These are phyloP conservation scores for Diaperis boleti DNA, from an alignment of 2,888 invertebrate species.

Conservation along the genomic window DNA sequence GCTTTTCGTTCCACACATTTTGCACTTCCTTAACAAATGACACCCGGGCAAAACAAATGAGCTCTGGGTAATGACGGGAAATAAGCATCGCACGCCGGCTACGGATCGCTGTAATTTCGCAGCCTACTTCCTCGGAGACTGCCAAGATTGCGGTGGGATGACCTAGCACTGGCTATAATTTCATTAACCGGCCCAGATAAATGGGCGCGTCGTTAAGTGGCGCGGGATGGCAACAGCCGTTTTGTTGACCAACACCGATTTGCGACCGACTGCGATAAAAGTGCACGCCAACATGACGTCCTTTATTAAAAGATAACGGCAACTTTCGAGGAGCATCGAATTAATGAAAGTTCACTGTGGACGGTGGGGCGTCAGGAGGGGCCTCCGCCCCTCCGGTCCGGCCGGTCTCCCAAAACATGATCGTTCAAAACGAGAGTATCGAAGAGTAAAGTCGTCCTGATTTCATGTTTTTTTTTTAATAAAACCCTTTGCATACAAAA, in stretches of 20 bases:
- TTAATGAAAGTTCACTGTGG: too few species aligned
- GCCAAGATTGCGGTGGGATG: slow-evolving; percentile 61
- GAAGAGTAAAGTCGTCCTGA: too few species aligned
- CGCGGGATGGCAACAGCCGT: slow-evolving; percentile 55
- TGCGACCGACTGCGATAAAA: slow-evolving; percentile 58
- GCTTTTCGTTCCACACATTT: slow-evolving; percentile 43
- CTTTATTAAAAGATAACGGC: slow-evolving; percentile 37
- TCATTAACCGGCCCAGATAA: slow-evolving; percentile 71
- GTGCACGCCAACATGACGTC: slow-evolving; percentile 44
- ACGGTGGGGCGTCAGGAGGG: too few species aligned
- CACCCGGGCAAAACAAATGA: slow-evolving; percentile 52
- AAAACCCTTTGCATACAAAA: too few species aligned
- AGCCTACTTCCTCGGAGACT: slow-evolving; percentile 53
- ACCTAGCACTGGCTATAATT: slow-evolving; percentile 68
- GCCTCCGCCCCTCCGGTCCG: too few species aligned
- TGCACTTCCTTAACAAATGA: slow-evolving; percentile 50
- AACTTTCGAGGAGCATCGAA: slow-evolving; percentile 2
- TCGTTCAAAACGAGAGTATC: too few species aligned
- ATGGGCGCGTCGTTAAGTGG: slow-evolving; percentile 65
- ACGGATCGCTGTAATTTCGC: slow-evolving; percentile 54
- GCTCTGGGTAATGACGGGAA: slow-evolving; percentile 53
- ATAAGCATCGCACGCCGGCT: slow-evolving; percentile 50
- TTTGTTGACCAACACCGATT: slow-evolving; percentile 56
- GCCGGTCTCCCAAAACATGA: too few species aligned
- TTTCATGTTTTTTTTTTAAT: too few species aligned